phyloP scores from a whole-genome alignment of 2,888 invertebrate species.

The Drosophila algonquin region DNA sequence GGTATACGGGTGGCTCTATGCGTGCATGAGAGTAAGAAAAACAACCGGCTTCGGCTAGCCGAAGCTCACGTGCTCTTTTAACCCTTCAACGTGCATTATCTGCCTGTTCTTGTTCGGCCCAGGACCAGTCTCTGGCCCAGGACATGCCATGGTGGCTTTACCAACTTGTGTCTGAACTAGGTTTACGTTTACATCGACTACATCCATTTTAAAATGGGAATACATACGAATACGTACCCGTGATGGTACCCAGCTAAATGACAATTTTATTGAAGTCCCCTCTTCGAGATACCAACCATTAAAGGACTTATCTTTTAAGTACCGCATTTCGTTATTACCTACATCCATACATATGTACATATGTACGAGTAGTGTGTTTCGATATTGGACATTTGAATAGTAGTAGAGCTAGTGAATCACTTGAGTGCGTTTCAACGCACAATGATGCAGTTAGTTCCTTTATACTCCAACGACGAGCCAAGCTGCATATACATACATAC shows the following conservation, averaged over 20 bases:
- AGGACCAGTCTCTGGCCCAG: conserved; percentile 41
- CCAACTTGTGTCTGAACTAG: conserved; percentile 62
- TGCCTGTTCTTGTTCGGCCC: conserved; percentile 55
- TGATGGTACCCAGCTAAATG: conserved; percentile 27
- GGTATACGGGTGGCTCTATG: not conserved
- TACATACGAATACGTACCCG: conserved; percentile 12
- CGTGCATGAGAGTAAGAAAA: conserved; percentile 16
- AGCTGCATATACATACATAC: conserved; percentile 1
- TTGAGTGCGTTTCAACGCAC: conserved; percentile 29
- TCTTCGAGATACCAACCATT: conserved; percentile 21
- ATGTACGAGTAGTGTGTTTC: conserved; percentile 45
- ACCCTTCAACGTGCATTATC: conserved; percentile 67
- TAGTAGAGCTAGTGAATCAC: conserved; percentile 25
- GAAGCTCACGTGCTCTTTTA: conserved; percentile 39
- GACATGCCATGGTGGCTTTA: conserved; percentile 55
- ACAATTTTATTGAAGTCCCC: conserved; percentile 35
- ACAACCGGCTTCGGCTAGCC: conserved; percentile 19
- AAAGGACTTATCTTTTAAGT: conserved; percentile 11
- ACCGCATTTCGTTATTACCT: conserved; percentile 10
- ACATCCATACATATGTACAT: too few relatives aligned
- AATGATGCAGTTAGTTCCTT: conserved; percentile 40
- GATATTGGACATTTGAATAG: conserved; percentile 33
- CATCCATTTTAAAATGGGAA: conserved; percentile 15
- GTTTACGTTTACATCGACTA: conserved; percentile 43
- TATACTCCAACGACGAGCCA: conserved; percentile 20